Conservation (phyloP, 2,888 invertebrate species). For the Lithosia quadra region DNA sequence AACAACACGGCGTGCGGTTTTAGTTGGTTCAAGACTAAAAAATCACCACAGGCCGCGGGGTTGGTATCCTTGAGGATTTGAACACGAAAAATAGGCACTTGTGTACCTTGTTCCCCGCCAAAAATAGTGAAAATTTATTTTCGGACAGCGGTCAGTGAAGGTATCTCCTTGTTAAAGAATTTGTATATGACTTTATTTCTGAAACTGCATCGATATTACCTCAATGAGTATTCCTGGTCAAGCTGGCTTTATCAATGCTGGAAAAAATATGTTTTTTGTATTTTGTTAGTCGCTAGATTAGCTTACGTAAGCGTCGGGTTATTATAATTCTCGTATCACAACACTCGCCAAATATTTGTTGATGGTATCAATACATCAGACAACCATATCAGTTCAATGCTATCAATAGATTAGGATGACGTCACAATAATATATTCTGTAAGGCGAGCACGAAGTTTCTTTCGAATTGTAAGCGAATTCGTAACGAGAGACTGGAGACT, state of each 20-base stretch:
- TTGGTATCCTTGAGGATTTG: too few species aligned
- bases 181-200: background rate
- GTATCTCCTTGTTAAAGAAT: background rate
- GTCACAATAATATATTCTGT: background rate
- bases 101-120: too few species aligned
- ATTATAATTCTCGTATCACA: background rate
- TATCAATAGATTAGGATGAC: background rate
- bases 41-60: too few species aligned
- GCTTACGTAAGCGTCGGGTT: background rate
- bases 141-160: too few species aligned
- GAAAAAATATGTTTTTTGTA: background rate
- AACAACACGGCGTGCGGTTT: too few species aligned
- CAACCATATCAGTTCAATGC: background rate
- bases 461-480: too few species aligned
- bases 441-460: too few species aligned
- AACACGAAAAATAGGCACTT: too few species aligned
- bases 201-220: background rate
- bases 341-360: background rate
- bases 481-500: too few species aligned
- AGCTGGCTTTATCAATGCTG: background rate
- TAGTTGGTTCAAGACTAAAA: too few species aligned
- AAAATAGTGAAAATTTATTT: too few species aligned
- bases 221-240: background rate
- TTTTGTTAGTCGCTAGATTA: background rate
- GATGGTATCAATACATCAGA: background rate